These are phyloP conservation scores for Drosophila prolongata DNA, from an alignment of 2,888 invertebrate species.

Conservation along the genomic window DNA sequence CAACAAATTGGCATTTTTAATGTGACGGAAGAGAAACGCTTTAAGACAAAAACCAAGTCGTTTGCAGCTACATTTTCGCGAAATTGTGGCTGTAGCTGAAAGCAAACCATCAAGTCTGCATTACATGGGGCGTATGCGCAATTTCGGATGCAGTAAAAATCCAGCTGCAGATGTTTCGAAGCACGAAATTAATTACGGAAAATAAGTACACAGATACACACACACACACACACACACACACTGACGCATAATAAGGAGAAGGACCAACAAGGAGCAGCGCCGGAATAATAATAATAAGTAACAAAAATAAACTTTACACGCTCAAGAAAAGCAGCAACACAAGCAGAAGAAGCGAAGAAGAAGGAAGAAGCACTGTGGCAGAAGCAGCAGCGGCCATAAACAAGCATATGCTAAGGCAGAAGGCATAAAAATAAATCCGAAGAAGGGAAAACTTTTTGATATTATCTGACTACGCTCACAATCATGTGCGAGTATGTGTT, in stretches of 20 bases:
- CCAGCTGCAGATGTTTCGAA: slow-evolving; percentile 78
- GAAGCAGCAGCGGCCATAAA: slow-evolving; percentile 52
- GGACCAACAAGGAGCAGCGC: slow-evolving; percentile 50
- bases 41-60: slow-evolving; percentile 38
- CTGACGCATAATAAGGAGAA: slow-evolving; percentile 23
- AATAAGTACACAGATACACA: slow-evolving; percentile 48
- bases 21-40: slow-evolving; percentile 20
- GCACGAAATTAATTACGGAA: slow-evolving; percentile 78
- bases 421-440: slow-evolving; percentile 70
- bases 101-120: slow-evolving; percentile 66
- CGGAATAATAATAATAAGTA: slow-evolving; percentile 74
- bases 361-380: slow-evolving; percentile 17
- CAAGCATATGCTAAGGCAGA: slow-evolving; percentile 71
- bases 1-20: slow-evolving; percentile 57
- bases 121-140: slow-evolving; percentile 70
- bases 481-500: slow-evolving; percentile 12
- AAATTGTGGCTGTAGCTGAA: slow-evolving; percentile 22
- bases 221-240: slow-evolving; percentile 11
- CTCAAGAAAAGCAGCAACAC: slow-evolving; percentile 33
- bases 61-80: slow-evolving; percentile 27
- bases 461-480: slow-evolving; percentile 52
- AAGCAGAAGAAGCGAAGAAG: slow-evolving; percentile 12
- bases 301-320: slow-evolving; percentile 78
- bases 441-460: slow-evolving; percentile 59
- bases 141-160: slow-evolving; percentile 78